Conservation (phyloP, 2,888 invertebrate species). For the Agonopterix heracliana region DNA sequence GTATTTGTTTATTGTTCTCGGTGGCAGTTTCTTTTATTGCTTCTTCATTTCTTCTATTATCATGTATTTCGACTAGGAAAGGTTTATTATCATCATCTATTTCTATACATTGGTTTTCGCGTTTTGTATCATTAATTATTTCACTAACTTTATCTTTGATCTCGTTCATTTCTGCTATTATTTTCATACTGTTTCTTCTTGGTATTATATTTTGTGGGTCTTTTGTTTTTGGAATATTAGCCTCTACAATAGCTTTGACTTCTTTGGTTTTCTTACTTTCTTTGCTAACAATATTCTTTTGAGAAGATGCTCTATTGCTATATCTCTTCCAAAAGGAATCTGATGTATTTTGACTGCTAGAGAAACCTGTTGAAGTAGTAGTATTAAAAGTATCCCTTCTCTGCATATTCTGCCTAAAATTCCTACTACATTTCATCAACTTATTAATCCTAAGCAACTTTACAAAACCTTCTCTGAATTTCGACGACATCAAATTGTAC, state of each 20-base stretch:
- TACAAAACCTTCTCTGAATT: conserved; percentile 89
- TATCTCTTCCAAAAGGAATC: conserved; percentile 80
- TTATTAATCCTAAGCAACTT: conserved; percentile 76
- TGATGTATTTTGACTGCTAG: conserved; percentile 75
- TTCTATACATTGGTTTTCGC: background rate
- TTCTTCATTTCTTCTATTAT: conserved; percentile 30
- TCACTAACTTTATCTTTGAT: conserved; percentile 23
- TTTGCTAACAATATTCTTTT: conserved; percentile 1
- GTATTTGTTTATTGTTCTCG: conserved; percentile 71
- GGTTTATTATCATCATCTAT: conserved; percentile 23
- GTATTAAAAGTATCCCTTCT: conserved; percentile 81
- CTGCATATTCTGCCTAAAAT: conserved; percentile 71
- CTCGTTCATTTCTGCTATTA: conserved; percentile 59
- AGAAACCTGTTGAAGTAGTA: conserved; percentile 78
- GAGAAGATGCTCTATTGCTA: conserved; percentile 56
- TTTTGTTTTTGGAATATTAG: conserved; percentile 16
- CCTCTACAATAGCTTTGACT: conserved; percentile 23
- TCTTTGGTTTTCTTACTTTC: conserved; percentile 58
- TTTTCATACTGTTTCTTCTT: conserved; percentile 68
- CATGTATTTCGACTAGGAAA: conserved; percentile 41
- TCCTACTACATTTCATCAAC: conserved; percentile 59
- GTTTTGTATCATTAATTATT: background rate
- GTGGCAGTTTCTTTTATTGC: conserved; percentile 31
- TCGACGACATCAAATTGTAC: conserved; percentile 94
- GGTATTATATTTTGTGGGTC: conserved; percentile 30